Conservation (phyloP, 2,888 invertebrate species). For the Melinopterus prodromus region DNA sequence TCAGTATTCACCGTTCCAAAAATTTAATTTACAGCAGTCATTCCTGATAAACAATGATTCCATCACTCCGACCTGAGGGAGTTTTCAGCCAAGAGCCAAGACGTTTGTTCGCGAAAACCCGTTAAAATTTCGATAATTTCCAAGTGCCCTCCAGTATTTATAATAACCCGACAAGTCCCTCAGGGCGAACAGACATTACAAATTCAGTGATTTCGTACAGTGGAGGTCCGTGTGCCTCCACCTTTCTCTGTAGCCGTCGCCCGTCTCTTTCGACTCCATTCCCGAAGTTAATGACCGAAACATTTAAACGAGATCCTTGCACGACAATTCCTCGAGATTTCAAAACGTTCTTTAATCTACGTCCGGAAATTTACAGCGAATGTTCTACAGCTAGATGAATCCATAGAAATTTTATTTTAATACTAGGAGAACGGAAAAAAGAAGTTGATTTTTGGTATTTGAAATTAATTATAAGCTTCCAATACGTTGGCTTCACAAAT, state of each 20-base stretch:
- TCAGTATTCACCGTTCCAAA: not conserved
- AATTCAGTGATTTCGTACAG: not conserved
- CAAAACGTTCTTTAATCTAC: not conserved
- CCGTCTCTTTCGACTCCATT: slow-evolving; percentile 9
- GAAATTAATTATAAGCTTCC: no score
- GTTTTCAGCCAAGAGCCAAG: not conserved
- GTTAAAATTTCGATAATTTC: not conserved
- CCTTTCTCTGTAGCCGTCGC: no score
- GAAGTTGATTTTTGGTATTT: no score
- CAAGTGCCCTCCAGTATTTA: not conserved
- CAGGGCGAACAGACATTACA: not conserved
- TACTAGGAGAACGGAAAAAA: no score
- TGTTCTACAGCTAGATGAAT: not conserved
- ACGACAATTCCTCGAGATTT: not conserved
- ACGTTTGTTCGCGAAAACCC: not conserved
- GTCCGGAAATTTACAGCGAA: not conserved
- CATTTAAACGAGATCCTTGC: slow-evolving; percentile 28
- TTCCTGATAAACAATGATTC: not conserved
- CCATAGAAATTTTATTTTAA: no score
- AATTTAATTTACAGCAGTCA: not conserved
- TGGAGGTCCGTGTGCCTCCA: not conserved
- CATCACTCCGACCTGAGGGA: not conserved
- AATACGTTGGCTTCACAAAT: no score
- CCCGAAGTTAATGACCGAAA: slow-evolving; percentile 30
- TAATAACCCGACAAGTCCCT: not conserved